phyloP scores from a whole-genome alignment of 2,888 invertebrate genomes.

The Drymonia ruficornis region DNA sequence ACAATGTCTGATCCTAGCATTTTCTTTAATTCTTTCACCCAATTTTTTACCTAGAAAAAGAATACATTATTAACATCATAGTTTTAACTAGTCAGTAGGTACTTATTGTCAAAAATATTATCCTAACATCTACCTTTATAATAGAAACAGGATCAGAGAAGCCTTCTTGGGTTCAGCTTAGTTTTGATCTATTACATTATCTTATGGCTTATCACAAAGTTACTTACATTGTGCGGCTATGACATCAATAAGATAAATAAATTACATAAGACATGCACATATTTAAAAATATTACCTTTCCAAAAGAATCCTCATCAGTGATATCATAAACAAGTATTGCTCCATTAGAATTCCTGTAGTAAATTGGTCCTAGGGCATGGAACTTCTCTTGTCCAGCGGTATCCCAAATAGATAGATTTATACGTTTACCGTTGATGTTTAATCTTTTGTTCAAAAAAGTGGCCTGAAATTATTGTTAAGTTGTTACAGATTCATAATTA shows the following conservation, averaged over 20 bases:
- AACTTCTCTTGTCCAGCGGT: conserved; percentile 99
- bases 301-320: conserved; percentile 98
- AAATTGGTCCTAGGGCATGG: conserved; percentile 98
- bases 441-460: conserved; percentile 98
- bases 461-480: conserved; percentile 86
- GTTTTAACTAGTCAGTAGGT: no score
- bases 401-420: conserved; percentile 98
- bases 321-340: conserved; percentile 99
- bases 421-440: conserved; percentile 93
- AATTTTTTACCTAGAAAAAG: conserved; percentile 93
- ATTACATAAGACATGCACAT: no score
- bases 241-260: neutral
- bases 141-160: no score
- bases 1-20: conserved; percentile 97
- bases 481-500: no score
- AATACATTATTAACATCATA: conserved; percentile 1
- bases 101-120: no score
- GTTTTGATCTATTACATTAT: no score
- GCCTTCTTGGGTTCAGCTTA: no score
- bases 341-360: conserved; percentile 98
- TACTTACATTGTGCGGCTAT: neutral
- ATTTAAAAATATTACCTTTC: no score
- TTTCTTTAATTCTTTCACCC: conserved; percentile 98
- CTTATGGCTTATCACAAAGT: no score
- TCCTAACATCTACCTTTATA: no score